Conservation (phyloP, 1,140 invertebrate genomes). For the Protaetia brevitarsis region DNA sequence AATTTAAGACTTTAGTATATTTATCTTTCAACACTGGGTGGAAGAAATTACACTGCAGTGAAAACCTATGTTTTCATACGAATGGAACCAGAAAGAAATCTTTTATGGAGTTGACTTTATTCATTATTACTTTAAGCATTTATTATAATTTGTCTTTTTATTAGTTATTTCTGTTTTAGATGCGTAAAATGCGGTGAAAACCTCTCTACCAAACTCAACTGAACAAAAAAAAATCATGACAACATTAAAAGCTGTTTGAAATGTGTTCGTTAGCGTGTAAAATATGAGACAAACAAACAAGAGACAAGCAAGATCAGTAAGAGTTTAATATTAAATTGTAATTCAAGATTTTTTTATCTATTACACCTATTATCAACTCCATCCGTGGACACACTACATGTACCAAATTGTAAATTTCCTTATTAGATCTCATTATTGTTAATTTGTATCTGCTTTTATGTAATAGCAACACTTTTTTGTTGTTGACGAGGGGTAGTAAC, state of each 20-base stretch:
- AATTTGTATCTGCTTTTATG: no score
- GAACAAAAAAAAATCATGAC: background rate
- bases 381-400: no score
- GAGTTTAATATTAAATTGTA: background rate
- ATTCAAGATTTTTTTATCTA: no score
- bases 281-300: background rate
- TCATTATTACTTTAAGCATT: background rate
- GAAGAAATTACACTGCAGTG: background rate
- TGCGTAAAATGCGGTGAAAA: background rate
- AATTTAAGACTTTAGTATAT: background rate
- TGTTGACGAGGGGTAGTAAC: no score
- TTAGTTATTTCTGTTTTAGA: background rate
- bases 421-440: no score
- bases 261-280: background rate
- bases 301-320: background rate
- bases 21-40: background rate
- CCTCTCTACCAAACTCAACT: background rate
- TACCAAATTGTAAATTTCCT: no score
- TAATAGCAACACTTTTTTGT: no score
- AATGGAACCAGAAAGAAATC: background rate
- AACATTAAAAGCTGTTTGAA: constrained; percentile 10
- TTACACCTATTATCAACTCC: no score
- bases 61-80: background rate
- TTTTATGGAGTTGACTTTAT: background rate
- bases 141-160: background rate